Evolutionary conservation across 1,140 invertebrate genomes (phyloP).

Genomic region (Sipha flava): DNA sequence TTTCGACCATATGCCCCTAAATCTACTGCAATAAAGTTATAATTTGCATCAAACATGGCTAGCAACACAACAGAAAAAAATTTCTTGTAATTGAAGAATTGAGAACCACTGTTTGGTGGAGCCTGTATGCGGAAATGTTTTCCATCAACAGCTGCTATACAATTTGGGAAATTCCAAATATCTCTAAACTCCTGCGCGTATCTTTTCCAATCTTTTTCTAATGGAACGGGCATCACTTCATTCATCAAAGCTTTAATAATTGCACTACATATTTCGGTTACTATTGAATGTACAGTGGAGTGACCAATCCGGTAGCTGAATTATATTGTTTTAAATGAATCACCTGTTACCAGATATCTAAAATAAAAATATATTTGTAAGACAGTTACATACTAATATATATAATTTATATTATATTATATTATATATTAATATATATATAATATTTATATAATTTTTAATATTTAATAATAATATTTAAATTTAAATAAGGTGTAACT

Average conservation of each 20-base stretch:
- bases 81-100: conserved; percentile 48
- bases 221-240: background rate
- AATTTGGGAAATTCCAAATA: too few relatives aligned
- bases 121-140: conserved; percentile 43
- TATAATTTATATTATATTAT: too few relatives aligned
- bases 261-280: background rate
- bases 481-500: too few relatives aligned
- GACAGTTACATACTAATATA: too few relatives aligned
- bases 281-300: conserved; percentile 10
- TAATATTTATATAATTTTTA: too few relatives aligned
- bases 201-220: conserved; percentile 34
- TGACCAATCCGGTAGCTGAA: conserved; percentile 27
- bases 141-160: conserved; percentile 44
- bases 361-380: background rate
- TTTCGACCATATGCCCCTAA: too few relatives aligned
- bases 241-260: background rate
- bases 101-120: conserved; percentile 42
- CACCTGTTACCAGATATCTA: conserved; percentile 33
- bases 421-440: too few relatives aligned
- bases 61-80: too few relatives aligned
- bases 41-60: too few relatives aligned
- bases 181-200: conserved; percentile 43
- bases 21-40: too few relatives aligned
- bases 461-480: too few relatives aligned
- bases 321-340: conserved; percentile 27